Evolutionary conservation across 1,140 invertebrate genomes (phyloP).

Genomic region (Protaetia brevitarsis): DNA sequence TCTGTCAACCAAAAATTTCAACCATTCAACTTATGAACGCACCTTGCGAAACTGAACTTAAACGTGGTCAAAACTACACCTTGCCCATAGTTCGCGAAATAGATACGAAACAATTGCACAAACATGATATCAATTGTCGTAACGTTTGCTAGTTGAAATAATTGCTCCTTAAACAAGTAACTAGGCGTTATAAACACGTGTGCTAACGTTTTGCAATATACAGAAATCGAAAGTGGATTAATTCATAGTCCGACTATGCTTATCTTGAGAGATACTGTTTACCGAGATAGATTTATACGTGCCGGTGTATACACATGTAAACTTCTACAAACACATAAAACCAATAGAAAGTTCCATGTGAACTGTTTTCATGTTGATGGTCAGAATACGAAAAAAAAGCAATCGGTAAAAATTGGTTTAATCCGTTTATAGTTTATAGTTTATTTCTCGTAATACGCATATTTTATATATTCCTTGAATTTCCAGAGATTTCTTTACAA

Average conservation of each 20-base stretch:
- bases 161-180: neutral
- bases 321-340: too few species aligned
- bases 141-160: neutral
- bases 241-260: neutral
- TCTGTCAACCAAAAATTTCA: neutral
- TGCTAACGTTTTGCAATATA: neutral
- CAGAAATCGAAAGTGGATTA: constrained; percentile 4
- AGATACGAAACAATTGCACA: constrained; percentile 10
- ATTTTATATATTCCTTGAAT: too few species aligned
- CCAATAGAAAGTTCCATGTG: too few species aligned
- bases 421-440: too few species aligned
- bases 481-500: too few species aligned
- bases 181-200: neutral
- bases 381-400: too few species aligned
- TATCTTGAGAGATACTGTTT: neutral
- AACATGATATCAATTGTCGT: neutral
- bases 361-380: too few species aligned
- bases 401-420: too few species aligned
- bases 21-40: neutral
- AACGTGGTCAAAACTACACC: neutral
- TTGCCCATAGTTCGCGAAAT: neutral
- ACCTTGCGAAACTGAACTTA: neutral
- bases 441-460: too few species aligned
- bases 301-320: too few species aligned
- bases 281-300: neutral